Conservation (phyloP, 2,888 invertebrate genomes). For the Coremacera marginata region DNA sequence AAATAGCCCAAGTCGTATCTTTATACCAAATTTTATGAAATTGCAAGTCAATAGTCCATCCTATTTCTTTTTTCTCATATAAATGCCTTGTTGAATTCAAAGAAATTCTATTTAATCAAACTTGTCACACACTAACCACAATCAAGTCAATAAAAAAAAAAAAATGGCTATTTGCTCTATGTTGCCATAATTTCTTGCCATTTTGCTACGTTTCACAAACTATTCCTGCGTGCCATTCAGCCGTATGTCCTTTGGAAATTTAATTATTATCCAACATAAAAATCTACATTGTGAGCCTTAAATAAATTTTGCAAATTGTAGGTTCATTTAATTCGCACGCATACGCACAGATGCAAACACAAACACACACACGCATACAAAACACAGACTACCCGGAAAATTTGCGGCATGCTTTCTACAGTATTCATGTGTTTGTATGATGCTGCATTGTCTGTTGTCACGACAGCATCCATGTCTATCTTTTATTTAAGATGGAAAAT, state of each 20-base stretch:
- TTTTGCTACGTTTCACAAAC: background rate
- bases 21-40: no score
- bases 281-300: conserved; percentile 4
- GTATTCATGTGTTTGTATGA: conserved; percentile 35
- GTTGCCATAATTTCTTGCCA: background rate
- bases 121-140: no score
- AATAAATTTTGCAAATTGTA: conserved; percentile 7
- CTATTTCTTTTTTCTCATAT: no score
- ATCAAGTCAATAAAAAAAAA: no score
- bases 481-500: conserved; percentile 64
- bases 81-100: no score
- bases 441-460: background rate
- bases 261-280: conserved; percentile 15
- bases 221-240: background rate
- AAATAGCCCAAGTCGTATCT: no score
- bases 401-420: no score
- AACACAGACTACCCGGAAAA: no score
- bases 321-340: conserved; percentile 14
- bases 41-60: no score
- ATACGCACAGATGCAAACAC: conserved; percentile 20
- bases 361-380: conserved; percentile 33
- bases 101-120: no score
- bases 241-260: conserved; percentile 26
- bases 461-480: conserved; percentile 49
- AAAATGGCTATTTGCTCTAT: background rate